A percentile compares a stretch with the other conserved stretches of the same genome.
Conservation (phyloP, 2,113 vertebrate species). For the Callopanchax toddi region DNA sequence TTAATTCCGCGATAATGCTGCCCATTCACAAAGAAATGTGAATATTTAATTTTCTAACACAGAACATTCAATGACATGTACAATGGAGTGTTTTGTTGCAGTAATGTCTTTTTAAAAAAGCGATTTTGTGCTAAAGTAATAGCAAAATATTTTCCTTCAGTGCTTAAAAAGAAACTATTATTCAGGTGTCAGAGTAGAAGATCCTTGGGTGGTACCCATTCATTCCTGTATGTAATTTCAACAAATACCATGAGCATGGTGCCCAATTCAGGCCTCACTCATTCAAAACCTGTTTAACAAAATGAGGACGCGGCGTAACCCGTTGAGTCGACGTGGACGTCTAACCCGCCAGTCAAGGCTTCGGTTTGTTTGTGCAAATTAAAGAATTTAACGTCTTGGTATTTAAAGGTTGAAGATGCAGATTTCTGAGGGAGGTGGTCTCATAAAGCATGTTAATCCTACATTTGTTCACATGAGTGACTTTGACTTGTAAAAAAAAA, state of each 20-base stretch:
- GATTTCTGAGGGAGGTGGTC: slow-evolving; percentile 17
- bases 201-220: slow-evolving; percentile 56
- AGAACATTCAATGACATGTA: slow-evolving; percentile 35
- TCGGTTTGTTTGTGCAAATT: slow-evolving; percentile 51
- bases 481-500: slow-evolving; percentile 25
- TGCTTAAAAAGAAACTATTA: slow-evolving; percentile 54
- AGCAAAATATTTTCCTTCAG: slow-evolving; percentile 55
- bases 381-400: slow-evolving; percentile 50
- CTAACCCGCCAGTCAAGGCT: slow-evolving; percentile 66
- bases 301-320: slow-evolving; percentile 29
- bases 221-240: slow-evolving; percentile 36
- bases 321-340: slow-evolving; percentile 26
- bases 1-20: slow-evolving; percentile 13
- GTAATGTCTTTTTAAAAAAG: slow-evolving; percentile 54
- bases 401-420: slow-evolving; percentile 22
- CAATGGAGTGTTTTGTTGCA: slow-evolving; percentile 32
- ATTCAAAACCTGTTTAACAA: slow-evolving; percentile 35
- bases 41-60: slow-evolving; percentile 51
- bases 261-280: slow-evolving; percentile 42
- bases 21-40: slow-evolving; percentile 36
- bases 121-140: slow-evolving; percentile 40
- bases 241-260: slow-evolving; percentile 28
- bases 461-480: slow-evolving; percentile 11
- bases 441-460: slow-evolving; percentile 16
- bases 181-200: slow-evolving; percentile 52